Conservation (phyloP, 1,140 invertebrate species). For the Drosophila virilis region DNA sequence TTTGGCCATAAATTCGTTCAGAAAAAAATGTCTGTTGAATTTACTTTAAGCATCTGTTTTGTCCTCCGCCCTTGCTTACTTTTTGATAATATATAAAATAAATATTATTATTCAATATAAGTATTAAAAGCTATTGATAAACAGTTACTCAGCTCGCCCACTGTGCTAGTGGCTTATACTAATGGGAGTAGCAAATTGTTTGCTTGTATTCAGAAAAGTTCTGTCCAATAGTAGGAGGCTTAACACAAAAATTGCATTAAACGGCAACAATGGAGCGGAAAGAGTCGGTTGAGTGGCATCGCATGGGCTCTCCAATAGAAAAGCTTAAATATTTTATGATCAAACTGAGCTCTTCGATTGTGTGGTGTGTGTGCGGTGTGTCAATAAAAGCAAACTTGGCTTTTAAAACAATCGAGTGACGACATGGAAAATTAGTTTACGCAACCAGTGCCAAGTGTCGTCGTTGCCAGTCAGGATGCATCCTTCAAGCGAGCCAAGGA, state of each 20-base stretch:
- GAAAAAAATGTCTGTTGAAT: too few relatives aligned
- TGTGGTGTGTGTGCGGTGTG: conserved; percentile 33
- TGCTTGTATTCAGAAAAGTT: conserved; percentile 3
- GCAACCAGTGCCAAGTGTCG: conserved; percentile 69
- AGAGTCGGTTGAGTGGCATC: conserved; percentile 29
- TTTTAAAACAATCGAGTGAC: conserved; percentile 82
- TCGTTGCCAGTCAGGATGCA: conserved; percentile 19
- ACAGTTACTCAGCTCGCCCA: not conserved
- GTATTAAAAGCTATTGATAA: too few relatives aligned
- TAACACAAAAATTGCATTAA: conserved; percentile 75
- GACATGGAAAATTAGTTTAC: conserved; percentile 83
- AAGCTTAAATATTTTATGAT: conserved; percentile 65
- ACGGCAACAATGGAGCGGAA: conserved; percentile 44
- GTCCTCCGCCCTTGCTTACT: too few relatives aligned
- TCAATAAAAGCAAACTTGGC: conserved; percentile 64
- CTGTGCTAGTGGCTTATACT: not conserved
- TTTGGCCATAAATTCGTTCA: too few relatives aligned
- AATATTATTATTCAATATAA: too few relatives aligned
- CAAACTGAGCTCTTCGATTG: conserved; percentile 23
- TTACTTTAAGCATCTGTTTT: too few relatives aligned
- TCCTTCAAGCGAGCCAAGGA: conserved; percentile 23
- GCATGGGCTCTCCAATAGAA: conserved; percentile 31
- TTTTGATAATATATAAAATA: too few relatives aligned
- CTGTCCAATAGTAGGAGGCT: conserved; percentile 4
- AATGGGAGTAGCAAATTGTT: conserved; percentile 26